Percentiles rank a stretch among this genome's conserved stretches.
Evolutionary conservation across 2,113 vertebrate genomes (phyloP).

Genomic region (Pterocles burchelli): DNA sequence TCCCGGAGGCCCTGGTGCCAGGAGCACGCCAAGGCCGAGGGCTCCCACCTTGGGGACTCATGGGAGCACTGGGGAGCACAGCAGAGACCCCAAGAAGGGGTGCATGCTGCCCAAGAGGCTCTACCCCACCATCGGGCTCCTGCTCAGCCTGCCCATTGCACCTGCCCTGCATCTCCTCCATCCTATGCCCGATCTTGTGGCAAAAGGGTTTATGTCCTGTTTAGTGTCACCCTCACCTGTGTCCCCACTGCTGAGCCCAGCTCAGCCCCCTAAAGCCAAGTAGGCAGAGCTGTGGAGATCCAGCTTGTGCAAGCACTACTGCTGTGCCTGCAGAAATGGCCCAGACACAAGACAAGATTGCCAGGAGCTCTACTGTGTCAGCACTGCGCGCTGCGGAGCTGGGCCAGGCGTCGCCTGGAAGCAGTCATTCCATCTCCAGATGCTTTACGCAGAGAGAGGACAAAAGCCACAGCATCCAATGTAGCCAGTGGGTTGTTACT

Average conservation of each 20-base stretch:
- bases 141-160: not conserved
- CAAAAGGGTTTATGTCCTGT: not conserved
- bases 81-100: not conserved
- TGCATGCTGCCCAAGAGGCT: not conserved
- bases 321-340: fast-evolving
- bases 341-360: not conserved
- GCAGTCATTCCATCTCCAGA: fast-evolving
- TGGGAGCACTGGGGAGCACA: not conserved
- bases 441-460: not conserved
- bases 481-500: not conserved
- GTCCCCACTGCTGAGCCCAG: not conserved
- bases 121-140: not conserved
- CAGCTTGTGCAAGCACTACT: fast-evolving
- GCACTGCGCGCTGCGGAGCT: not conserved
- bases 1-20: not conserved
- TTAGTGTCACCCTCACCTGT: not conserved
- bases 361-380: not conserved
- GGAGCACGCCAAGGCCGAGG: not conserved
- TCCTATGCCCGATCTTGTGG: not conserved
- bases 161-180: not conserved
- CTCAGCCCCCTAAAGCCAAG: not conserved
- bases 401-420: not conserved
- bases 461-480: fast-evolving
- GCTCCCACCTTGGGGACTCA: not conserved
- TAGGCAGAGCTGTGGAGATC: not conserved